phyloP scores from a whole-genome alignment of 2,888 invertebrate species.

The Rambutsinella grinnellia region DNA sequence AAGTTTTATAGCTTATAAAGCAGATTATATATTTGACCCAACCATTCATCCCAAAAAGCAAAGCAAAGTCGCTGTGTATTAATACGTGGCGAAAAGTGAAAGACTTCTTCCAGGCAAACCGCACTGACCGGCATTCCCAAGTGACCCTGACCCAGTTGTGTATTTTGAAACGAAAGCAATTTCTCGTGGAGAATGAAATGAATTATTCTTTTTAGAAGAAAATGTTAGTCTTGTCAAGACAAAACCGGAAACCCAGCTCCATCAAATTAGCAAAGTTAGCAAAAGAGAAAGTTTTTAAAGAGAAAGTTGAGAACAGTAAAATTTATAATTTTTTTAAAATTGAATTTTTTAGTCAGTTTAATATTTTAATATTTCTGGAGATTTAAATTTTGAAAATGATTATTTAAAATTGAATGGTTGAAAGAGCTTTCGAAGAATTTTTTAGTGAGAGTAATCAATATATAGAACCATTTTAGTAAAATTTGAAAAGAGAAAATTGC shows the following conservation, averaged over 20 bases:
- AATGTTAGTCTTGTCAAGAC: background rate
- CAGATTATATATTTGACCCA: background rate
- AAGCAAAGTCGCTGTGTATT: background rate
- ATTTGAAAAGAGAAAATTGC: background rate
- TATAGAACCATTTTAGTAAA: background rate
- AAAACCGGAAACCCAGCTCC: background rate
- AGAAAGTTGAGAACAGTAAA: background rate
- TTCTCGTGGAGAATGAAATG: no score
- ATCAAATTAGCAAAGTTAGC: background rate
- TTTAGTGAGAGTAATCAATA: no score
- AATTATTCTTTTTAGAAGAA: background rate
- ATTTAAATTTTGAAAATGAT: background rate
- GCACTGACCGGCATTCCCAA: background rate
- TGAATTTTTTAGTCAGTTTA: no score
- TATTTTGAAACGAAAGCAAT: background rate
- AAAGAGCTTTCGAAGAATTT: background rate
- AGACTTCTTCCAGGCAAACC: background rate
- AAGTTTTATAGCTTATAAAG: background rate
- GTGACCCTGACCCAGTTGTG: conserved; percentile 4
- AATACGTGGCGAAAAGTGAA: background rate
- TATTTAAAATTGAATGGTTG: background rate
- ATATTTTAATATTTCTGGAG: no score
- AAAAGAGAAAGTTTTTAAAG: background rate
- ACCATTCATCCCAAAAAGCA: background rate
- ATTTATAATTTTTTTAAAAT: no score